Evolutionary conservation across 2,888 invertebrate genomes (phyloP).

Genomic region (Epistrophe grossulariae): DNA sequence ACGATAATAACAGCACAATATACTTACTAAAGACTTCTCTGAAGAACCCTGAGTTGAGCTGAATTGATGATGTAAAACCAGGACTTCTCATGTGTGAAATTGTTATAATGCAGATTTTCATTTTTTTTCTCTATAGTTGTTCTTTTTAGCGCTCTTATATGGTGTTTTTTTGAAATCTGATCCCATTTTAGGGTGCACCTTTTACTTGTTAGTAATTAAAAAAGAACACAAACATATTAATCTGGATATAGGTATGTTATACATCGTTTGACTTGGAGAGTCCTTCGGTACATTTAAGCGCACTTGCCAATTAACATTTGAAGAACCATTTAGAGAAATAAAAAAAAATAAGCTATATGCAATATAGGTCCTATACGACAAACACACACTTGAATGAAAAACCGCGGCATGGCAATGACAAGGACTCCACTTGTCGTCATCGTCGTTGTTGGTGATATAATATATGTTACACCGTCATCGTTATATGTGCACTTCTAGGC

Average conservation of each 20-base stretch:
- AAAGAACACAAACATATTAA: slow-evolving; percentile 37
- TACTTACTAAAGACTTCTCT: slow-evolving; percentile 22
- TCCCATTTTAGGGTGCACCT: slow-evolving; percentile 56
- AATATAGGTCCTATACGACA: background rate
- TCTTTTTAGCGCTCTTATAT: slow-evolving; percentile 24
- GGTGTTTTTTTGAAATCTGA: slow-evolving; percentile 73
- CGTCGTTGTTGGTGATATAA: slow-evolving; percentile 22
- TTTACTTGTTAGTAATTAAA: slow-evolving; percentile 43
- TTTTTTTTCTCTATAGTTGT: slow-evolving; percentile 37
- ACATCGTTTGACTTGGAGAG: slow-evolving; percentile 69
- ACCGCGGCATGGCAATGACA: slow-evolving; percentile 11
- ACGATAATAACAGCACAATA: slow-evolving; percentile 38
- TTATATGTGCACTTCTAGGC: slow-evolving; percentile 56
- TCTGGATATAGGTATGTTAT: slow-evolving; percentile 44
- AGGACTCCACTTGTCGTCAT: slow-evolving; percentile 52
- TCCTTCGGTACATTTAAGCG: slow-evolving; percentile 73
- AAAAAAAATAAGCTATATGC: background rate
- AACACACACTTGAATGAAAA: slow-evolving; percentile 22
- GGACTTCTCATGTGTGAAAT: slow-evolving; percentile 70
- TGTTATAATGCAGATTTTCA: slow-evolving; percentile 66
- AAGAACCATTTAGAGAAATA: slow-evolving; percentile 66
- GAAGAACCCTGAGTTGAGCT: background rate
- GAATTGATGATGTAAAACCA: slow-evolving; percentile 24
- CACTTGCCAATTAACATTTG: slow-evolving; percentile 75
- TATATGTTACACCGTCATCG: slow-evolving; percentile 10